Base-by-base conservation (phyloP, 2,888 invertebrate species). In the Rhagium mordax region DNA sequence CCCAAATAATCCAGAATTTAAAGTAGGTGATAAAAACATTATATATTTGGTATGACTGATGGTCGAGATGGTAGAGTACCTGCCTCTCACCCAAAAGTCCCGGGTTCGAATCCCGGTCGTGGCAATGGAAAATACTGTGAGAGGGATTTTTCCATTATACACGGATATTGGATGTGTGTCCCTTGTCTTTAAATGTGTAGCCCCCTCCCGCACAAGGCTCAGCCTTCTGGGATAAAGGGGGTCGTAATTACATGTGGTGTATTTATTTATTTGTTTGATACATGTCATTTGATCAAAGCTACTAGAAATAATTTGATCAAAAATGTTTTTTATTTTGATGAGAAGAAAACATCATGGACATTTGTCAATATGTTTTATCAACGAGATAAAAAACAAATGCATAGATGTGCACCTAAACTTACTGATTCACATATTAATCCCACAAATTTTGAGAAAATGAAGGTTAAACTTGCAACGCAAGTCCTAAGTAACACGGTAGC, bases 1-100 rank as follows among this genome's bases (percentile, higher is more conserved):
- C n/a, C 64, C 71, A 15, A 62, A 68, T 57, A 67, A 68, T 73
- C 65, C 72, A n/a, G 68, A 68, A 69, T 73, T 75, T 65, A 20
- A 21, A 13, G 4, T 70, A 6, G 59, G 57, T 21, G 51, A 48
- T 10, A 47, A 41, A 47, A 49, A 33, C 8, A 24, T 62, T 27
- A 49, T 49, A 41, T 60, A 62, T 48, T n/a, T n/a, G n/a, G n/a
- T n/a, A n/a, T n/a, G n/a, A n/a, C n/a, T n/a, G n/a, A n/a, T n/a
- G n/a, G n/a, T n/a, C n/a, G n/a, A n/a, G n/a, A n/a, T n/a, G n/a
- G n/a, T n/a, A n/a, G n/a, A n/a, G n/a, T n/a, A n/a, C n/a, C n/a
- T n/a, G n/a, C n/a, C n/a, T n/a, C n/a, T n/a, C n/a, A n/a, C n/a
- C n/a, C n/a, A n/a, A n/a, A n/a, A n/a, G n/a, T n/a, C n/a, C n/a